phyloP scores from a whole-genome alignment of 2,797 vertebrate species.

The Sebastiscus albofasciatus region DNA sequence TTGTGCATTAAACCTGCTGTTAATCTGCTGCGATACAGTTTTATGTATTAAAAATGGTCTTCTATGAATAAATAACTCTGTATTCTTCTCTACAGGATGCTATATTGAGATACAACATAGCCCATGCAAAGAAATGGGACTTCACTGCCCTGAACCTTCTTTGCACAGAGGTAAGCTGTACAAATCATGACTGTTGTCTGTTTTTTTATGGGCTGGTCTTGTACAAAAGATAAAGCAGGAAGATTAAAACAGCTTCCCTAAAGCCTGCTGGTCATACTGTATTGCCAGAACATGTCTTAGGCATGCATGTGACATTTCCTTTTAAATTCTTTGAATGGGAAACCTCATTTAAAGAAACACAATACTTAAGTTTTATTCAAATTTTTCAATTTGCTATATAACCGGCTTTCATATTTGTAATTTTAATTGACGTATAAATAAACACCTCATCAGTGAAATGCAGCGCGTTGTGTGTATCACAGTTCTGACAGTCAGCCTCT shows the following conservation, averaged over 20 bases:
- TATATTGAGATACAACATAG: constrained; percentile 92
- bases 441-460: background rate
- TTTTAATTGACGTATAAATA: background rate
- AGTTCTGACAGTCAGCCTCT: background rate
- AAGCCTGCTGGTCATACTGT: background rate
- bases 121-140: constrained; percentile 95
- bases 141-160: constrained; percentile 94
- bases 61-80: background rate
- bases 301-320: background rate
- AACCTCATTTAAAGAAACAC: background rate
- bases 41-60: background rate
- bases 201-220: background rate
- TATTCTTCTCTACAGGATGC: constrained; percentile 85
- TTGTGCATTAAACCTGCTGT: background rate
- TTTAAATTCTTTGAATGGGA: background rate
- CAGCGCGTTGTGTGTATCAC: background rate
- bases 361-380: background rate
- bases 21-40: background rate
- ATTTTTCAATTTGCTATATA: background rate
- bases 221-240: background rate
- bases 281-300: background rate
- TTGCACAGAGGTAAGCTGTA: constrained; percentile 91
- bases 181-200: background rate
- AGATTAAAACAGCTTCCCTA: background rate
- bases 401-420: background rate